Percentiles rank a stretch among this genome's conserved stretches.
phyloP scores from a whole-genome alignment of 2,113 vertebrate species.

The Pleuronectes platessa region DNA sequence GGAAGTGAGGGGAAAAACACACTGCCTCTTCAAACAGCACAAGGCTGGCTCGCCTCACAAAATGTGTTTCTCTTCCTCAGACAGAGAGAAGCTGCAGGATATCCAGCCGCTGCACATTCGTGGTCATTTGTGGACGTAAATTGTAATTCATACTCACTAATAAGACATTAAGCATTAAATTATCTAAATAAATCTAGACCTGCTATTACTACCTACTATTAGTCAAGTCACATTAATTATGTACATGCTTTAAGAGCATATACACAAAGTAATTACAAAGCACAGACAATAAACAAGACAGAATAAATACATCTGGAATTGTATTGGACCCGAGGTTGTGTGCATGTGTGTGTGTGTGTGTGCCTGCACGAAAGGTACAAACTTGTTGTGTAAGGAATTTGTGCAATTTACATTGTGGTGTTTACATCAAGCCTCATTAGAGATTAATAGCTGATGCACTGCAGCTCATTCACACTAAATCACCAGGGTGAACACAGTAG shows the following conservation, averaged over 20 bases:
- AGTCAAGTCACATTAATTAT: conserved; percentile 54
- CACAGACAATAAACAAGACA: conserved; percentile 46
- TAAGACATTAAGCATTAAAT: conserved; percentile 39
- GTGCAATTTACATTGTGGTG: conserved; percentile 60
- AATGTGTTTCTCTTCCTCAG: conserved; percentile 49
- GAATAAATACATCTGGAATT: conserved; percentile 33
- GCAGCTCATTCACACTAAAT: conserved; percentile 62
- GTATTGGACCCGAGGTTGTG: neutral
- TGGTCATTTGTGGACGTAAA: conserved; percentile 33
- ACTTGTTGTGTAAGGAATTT: conserved; percentile 43
- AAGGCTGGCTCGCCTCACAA: conserved; percentile 49
- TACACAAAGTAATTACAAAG: conserved; percentile 42
- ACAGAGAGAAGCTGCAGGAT: conserved; percentile 37
- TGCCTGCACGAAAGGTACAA: conserved; percentile 20
- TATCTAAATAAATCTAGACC: conserved; percentile 18
- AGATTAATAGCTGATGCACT: conserved; percentile 66
- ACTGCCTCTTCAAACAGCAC: conserved; percentile 74
- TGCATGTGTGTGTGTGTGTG: conserved; percentile 7
- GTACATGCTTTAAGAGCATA: conserved; percentile 41
- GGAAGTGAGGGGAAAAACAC: conserved; percentile 80
- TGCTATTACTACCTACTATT: neutral
- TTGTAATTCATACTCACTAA: conserved; percentile 33
- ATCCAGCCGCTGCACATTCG: conserved; percentile 18
- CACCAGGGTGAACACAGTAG: conserved; percentile 42
- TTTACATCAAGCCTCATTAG: conserved; percentile 76